Percentiles rank a stretch among this genome's conserved stretches.
Conservation (phyloP, 2,113 vertebrate species). For the Proteles cristata region DNA sequence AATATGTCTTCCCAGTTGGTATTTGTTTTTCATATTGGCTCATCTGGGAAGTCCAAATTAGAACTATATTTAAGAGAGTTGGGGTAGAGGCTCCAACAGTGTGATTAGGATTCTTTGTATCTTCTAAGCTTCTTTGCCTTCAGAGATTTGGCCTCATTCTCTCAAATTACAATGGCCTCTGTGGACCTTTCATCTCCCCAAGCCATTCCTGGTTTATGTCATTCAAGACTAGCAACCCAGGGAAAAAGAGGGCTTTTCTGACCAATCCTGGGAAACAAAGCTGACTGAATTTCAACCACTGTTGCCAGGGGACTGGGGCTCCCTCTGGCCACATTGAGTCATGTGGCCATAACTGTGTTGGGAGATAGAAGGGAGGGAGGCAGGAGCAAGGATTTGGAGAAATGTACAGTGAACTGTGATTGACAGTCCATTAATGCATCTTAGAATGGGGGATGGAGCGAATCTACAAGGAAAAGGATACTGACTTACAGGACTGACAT, state of each 20-base stretch:
- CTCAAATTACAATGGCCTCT: not conserved
- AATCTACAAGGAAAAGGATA: not conserved
- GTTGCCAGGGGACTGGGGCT: not conserved
- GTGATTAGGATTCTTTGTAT: not conserved
- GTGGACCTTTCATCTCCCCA: not conserved
- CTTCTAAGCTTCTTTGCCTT: not conserved
- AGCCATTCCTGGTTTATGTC: not conserved
- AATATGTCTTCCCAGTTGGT: not conserved
- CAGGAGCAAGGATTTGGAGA: not conserved
- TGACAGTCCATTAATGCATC: not conserved
- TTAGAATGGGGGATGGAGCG: not conserved
- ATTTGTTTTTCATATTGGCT: conserved; percentile 27
- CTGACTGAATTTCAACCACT: not conserved
- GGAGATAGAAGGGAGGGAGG: too few species aligned
- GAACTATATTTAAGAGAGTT: not conserved
- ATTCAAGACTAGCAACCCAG: conserved; percentile 33
- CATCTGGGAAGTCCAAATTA: not conserved
- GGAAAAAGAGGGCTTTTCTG: not conserved
- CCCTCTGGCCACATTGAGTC: not conserved
- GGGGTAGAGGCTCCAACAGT: not conserved
- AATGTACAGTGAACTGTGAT: not conserved
- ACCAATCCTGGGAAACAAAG: not conserved
- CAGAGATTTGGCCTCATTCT: not conserved
- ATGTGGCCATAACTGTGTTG: not conserved
- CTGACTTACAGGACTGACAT: not conserved